phyloP scores from a whole-genome alignment of 2,888 invertebrate genomes.

The Cephus nigrinus region DNA sequence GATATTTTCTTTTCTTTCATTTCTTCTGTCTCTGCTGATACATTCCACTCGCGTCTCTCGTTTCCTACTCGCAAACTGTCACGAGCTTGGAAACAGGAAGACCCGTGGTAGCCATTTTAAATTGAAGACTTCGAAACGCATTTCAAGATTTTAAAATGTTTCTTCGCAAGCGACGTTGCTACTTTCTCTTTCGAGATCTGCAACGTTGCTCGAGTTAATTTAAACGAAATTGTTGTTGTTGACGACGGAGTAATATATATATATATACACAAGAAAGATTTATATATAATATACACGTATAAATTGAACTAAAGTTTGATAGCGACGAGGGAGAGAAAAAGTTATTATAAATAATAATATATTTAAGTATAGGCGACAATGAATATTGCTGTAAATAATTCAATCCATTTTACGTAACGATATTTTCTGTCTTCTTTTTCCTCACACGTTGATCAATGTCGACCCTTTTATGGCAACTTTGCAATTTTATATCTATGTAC shows the following conservation, averaged over 20 bases:
- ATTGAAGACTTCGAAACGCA: not conserved
- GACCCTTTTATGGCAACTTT: constrained; percentile 20
- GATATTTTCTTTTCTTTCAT: not conserved
- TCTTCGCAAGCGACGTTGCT: not conserved
- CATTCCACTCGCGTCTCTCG: not conserved
- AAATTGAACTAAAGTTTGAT: not conserved
- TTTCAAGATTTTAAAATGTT: not conserved
- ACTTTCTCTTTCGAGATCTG: not conserved
- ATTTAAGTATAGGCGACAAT: not conserved
- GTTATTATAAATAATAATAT: constrained; percentile 1
- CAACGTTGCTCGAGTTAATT: not conserved
- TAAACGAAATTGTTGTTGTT: not conserved
- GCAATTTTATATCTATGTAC: constrained; percentile 28
- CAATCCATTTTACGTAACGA: constrained; percentile 17
- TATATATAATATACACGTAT: constrained; percentile 17
- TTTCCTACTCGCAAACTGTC: not conserved
- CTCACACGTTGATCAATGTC: constrained; percentile 6
- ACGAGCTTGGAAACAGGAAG: not conserved
- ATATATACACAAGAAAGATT: constrained; percentile 16
- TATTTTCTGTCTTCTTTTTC: constrained; percentile 9
- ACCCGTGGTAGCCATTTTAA: not conserved
- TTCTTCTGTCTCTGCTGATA: not conserved
- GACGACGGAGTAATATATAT: constrained; percentile 27
- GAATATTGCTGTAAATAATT: constrained; percentile 33
- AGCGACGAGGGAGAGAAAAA: too few relatives aligned